phyloP scores from a whole-genome alignment of 1,140 invertebrate species.

The Lasioglossum baleicum region DNA sequence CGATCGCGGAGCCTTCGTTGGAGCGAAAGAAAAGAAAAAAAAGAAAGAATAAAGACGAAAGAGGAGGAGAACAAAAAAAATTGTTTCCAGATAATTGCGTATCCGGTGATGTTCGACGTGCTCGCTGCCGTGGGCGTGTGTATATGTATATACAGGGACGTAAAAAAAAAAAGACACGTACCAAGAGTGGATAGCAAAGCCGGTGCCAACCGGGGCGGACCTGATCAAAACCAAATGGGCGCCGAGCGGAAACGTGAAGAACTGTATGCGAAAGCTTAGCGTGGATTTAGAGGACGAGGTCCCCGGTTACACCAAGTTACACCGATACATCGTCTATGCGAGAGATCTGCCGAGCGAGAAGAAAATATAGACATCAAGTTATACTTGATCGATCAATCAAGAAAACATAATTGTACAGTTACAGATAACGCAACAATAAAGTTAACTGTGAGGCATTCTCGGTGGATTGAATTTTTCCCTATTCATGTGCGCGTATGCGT shows the following conservation, averaged over 20 bases:
- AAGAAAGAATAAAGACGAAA: background rate
- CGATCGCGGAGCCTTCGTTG: too few species aligned
- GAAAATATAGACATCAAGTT: background rate
- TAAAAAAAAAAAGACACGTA: constrained; percentile 59
- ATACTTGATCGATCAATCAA: background rate
- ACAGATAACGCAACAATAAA: background rate
- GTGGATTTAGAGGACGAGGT: background rate
- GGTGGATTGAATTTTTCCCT: too few species aligned
- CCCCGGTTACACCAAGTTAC: background rate
- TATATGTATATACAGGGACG: constrained; percentile 28
- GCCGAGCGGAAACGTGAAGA: constrained; percentile 74
- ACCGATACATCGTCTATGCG: background rate
- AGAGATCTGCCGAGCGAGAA: constrained; percentile 32
- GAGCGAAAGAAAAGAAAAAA: background rate
- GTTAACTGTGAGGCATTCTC: too few species aligned
- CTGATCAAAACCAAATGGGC: constrained; percentile 66
- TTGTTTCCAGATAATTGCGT: constrained; percentile 6
- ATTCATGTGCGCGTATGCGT: too few species aligned
- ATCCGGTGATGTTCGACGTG: background rate
- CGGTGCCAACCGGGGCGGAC: constrained; percentile 70
- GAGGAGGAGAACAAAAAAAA: background rate
- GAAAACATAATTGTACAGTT: background rate
- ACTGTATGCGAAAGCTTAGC: constrained; percentile 45
- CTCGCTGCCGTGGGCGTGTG: background rate
- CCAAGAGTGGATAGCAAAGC: constrained; percentile 69